Evolutionary conservation across 1,140 invertebrate genomes (phyloP), one percentile per base, ranked within the genome.

Genomic region (Acromyrmex charruanus): DNA sequence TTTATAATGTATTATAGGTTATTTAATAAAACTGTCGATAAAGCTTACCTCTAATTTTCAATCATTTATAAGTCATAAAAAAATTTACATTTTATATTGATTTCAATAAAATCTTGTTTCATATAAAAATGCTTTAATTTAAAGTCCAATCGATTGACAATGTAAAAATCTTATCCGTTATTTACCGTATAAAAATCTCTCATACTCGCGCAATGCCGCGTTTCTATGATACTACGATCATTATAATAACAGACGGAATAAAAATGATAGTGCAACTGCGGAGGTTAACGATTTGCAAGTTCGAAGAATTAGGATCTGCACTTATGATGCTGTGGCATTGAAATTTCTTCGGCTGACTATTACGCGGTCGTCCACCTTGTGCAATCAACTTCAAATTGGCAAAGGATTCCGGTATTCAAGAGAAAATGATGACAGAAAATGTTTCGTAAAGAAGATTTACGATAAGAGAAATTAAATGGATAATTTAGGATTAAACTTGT

Each of bases 321-420:
- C 28, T 25, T 35, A 7, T 21, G 65, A 35, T 21, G 65, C 5
- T 21, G 25, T 49, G 21, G 49, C 65, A 81, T 71, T 81, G 51
- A 71, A 81, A 71, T 81, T 81, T 81, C 79, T 71, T 18, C 51
- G 66, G 71, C 31, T 58, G 65, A 81, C 79, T 81, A 81, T 81
- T 81, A 81, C 21, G 65, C 77, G 79, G 79, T 81, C 79, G 21
- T 81, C 79, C 31, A 81, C 65, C 79, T 58, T n/a, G 35, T 39
- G 35, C 35, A 39, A 81, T 81, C 79, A 51, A 39, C 49, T 81
- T 25, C n/a, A 18, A 68, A 80, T 80, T 39, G 49, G 49, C 49
- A 35, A 71, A 81, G 39, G 49, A 16, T 69, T 71, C 49, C 31
- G 65, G n/a, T 55, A 25, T 80, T 9, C 9, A 6, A 21, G 4